Conservation (phyloP, 2,113 vertebrate genomes). For the Crotalus viridis region DNA sequence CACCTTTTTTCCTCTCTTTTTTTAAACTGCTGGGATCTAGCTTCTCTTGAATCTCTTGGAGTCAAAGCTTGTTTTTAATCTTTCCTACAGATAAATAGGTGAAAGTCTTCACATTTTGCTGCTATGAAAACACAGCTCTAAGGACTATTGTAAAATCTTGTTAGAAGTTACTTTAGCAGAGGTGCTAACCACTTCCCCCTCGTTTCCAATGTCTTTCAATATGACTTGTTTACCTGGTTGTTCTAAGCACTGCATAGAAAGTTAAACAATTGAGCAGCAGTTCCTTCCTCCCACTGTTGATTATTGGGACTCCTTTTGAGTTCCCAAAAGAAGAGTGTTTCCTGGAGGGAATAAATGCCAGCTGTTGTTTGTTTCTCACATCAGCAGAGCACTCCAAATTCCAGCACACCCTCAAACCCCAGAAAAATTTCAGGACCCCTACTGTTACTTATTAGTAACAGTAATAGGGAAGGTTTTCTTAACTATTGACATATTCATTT, state of each 20-base stretch:
- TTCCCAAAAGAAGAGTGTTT: neutral
- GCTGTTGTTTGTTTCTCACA: neutral
- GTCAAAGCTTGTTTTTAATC: neutral
- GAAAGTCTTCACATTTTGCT: neutral
- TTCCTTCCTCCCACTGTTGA: neutral
- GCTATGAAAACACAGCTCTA: neutral
- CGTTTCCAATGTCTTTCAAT: neutral
- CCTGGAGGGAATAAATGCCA: neutral
- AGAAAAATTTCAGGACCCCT: neutral
- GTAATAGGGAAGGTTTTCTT: neutral
- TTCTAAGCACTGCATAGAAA: neutral
- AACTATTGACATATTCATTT: neutral
- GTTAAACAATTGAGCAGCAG: neutral
- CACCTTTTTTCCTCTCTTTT: neutral
- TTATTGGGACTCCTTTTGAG: neutral
- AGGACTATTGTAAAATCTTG: neutral
- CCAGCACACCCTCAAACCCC: neutral
- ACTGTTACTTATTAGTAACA: neutral
- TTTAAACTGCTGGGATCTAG: neutral
- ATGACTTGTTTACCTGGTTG: neutral
- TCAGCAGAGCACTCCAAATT: neutral
- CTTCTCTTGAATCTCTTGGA: neutral
- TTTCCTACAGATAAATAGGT: neutral
- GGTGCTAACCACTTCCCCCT: neutral
- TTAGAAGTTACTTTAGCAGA: neutral